phyloP scores from a whole-genome alignment of 2,797 vertebrate genomes.

The Leucoraja ocellata region DNA sequence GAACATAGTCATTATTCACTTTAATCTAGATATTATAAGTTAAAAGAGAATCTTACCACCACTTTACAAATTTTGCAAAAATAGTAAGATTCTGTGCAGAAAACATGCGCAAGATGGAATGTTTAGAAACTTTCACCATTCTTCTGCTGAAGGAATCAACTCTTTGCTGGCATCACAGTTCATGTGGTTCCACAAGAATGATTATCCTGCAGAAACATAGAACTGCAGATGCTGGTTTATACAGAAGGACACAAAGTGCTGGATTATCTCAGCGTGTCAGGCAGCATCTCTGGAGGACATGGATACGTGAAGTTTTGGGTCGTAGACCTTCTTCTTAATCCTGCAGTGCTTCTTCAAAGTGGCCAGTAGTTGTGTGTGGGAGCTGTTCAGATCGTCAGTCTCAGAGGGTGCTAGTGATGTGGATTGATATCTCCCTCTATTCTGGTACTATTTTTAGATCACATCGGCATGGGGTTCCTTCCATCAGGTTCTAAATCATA shows the following conservation, averaged over 20 bases:
- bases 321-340: no score
- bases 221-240: no score
- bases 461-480: background rate
- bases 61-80: background rate
- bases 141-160: background rate
- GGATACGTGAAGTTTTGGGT: no score
- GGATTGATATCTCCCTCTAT: background rate
- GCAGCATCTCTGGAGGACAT: no score
- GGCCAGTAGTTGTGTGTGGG: background rate
- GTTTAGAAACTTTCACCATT: background rate
- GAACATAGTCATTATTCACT: background rate
- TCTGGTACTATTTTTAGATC: background rate
- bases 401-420: background rate
- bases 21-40: conserved; percentile 7
- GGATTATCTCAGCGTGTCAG: no score
- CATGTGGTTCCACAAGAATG: background rate
- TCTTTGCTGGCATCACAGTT: background rate
- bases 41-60: background rate
- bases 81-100: background rate
- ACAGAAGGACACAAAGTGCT: no score
- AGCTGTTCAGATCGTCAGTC: background rate
- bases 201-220: no score
- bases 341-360: background rate
- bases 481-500: background rate
- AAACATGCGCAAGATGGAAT: background rate